phyloP scores from a whole-genome alignment of 2,113 vertebrate species.

The Alouatta palliata region DNA sequence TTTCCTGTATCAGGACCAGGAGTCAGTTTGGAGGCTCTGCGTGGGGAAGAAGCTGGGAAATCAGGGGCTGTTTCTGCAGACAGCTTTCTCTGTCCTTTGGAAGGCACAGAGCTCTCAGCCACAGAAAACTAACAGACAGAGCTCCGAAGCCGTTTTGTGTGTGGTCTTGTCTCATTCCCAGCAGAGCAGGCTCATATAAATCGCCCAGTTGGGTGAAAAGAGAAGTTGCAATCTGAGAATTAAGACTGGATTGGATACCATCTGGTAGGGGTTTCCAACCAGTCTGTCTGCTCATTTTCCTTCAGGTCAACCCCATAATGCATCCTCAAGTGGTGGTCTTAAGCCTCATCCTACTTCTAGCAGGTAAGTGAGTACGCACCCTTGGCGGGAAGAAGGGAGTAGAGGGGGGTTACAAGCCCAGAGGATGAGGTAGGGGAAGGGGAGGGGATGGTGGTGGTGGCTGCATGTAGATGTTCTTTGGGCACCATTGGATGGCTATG shows the following conservation, averaged over 20 bases:
- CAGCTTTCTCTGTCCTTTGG: not conserved
- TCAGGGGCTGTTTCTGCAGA: not conserved
- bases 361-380: constrained; percentile 71
- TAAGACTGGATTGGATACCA: not conserved
- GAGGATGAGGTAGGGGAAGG: not conserved
- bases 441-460: fast-evolving
- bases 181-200: not conserved
- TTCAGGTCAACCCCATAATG: not conserved
- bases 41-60: not conserved
- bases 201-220: not conserved
- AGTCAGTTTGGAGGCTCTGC: too few relatives aligned
- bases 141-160: not conserved
- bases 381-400: not conserved
- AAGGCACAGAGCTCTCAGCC: not conserved
- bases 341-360: constrained; percentile 64
- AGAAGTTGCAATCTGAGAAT: not conserved
- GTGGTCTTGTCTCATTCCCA: not conserved
- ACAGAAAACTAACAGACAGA: not conserved
- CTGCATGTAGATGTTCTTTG: not conserved
- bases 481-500: not conserved
- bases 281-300: not conserved
- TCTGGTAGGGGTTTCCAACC: not conserved
- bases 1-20: not conserved
- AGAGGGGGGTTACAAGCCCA: not conserved
- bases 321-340: not conserved